Evolutionary conservation across 2,113 vertebrate species (phyloP), one percentile per base, ranked within the genome.

Genomic region (Charina bottae): DNA sequence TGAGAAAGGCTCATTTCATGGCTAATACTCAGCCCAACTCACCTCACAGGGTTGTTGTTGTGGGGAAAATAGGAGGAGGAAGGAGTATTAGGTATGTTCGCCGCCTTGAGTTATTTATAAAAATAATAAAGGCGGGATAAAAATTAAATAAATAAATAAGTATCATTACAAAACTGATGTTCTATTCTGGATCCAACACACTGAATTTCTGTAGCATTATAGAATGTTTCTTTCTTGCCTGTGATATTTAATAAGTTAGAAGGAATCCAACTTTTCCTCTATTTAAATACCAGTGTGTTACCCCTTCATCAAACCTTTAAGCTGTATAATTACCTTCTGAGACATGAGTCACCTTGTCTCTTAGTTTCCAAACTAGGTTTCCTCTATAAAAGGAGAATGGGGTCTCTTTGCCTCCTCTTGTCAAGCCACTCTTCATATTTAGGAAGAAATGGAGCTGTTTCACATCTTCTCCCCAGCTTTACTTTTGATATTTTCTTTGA

Each of bases 321-420:
- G 90, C 93, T 95, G 92, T 97, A 2, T 97, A 97, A 97, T 97
- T 97, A 96, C 88, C 55, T 83, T 95, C 87, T 87, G 94, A 97
- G 96, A 97, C 97, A 94, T 97, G 97, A 97, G 86, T 97, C 97
- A 97, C 94, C 94, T 93, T 83, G 87, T 68, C 83, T 95, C 58
- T n/a, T 59, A 90, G 84, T 85, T 64, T 93, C 90, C 92, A 96
- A 94, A 94, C 95, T 94, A 93, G 93, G 24, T 60, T 90, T 58
- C 95, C 93, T 97, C 96, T 97, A 97, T 96, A 97, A 97, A 96
- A 93, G 89, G 89, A 55, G 58, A 91, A 55, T 46, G 21, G 68
- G 93, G 91, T 93, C 55, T 21, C 88, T 37, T 1, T 3, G 46
- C 68, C 89, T 92, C 87, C 60, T 93, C 90, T 91, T 94, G 88